Evolutionary conservation across 92 coral and sea anemone species (phyloP).

Genomic region (Parazoanthus swiftii): DNA sequence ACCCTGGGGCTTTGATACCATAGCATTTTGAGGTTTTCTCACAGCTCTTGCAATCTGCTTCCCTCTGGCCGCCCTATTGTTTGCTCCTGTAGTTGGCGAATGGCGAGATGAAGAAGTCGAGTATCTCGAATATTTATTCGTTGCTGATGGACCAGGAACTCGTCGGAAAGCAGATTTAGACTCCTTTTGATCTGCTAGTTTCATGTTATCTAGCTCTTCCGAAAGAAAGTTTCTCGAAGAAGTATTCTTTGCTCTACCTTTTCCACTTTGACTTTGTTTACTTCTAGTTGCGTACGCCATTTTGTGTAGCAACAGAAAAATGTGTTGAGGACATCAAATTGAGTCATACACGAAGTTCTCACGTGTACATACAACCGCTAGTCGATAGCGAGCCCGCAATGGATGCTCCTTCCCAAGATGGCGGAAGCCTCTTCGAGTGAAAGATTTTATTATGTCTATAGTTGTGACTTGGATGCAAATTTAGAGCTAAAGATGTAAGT

Average conservation of each 20-base stretch:
- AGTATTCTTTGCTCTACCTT: slow-evolving; percentile 17
- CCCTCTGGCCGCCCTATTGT: not conserved
- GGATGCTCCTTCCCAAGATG: slow-evolving; percentile 28
- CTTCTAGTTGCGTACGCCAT: slow-evolving; percentile 64
- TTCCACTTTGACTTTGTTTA: slow-evolving; percentile 52
- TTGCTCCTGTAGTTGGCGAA: slow-evolving; percentile 6
- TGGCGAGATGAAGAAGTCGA: slow-evolving; percentile 27
- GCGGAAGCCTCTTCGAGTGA: slow-evolving; percentile 53
- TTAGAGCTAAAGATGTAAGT: slow-evolving; percentile 97
- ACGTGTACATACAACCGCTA: not conserved
- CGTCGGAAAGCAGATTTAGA: slow-evolving; percentile 48
- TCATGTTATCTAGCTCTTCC: slow-evolving; percentile 25
- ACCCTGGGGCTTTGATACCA: slow-evolving; percentile 35
- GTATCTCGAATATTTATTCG: slow-evolving; percentile 57
- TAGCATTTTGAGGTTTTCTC: slow-evolving; percentile 23
- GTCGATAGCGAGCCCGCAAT: slow-evolving; percentile 15
- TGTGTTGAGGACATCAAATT: slow-evolving; percentile 10
- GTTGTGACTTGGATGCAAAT: slow-evolving; percentile 94
- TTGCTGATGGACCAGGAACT: slow-evolving; percentile 49
- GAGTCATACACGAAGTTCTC: slow-evolving; percentile 16
- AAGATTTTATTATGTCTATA: slow-evolving; percentile 89
- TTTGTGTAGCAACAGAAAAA: slow-evolving; percentile 46
- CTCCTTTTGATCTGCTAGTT: slow-evolving; percentile 24
- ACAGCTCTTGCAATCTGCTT: slow-evolving; percentile 22
- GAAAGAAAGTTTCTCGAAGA: slow-evolving; percentile 44